Base-by-base conservation (phyloP, 2,888 invertebrate genomes). In the Cyclophora punctaria region DNA sequence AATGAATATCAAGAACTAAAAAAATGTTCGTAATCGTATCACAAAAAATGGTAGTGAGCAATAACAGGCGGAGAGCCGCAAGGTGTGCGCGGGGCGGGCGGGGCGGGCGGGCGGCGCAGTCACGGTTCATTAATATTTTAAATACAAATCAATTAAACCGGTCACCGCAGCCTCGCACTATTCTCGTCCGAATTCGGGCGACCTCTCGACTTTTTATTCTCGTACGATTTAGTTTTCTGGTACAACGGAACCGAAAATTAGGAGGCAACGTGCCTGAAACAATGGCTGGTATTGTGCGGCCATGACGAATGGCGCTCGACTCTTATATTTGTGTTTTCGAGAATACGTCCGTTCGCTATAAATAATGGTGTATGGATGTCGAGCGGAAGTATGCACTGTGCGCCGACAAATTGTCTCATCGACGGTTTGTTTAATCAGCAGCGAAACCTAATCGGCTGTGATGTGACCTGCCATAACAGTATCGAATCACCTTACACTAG, bases 241-340 rank as follows among this genome's bases (percentile, higher is more conserved):
- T 73, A 75, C 71, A 73, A 62, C 70, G 75, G 67, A 73, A 72
- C 71, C 64, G 70, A 67, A 66, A 64, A 74, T 75, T 73, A 75
- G 69, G 73, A 71, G 67, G 68, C 74, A 73, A 66, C 70, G 67
- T 73, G 76, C 65, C 71, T 74, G 72, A 82, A 85, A 85, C 87
- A 86, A 86, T 84, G 70, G 75, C 63, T 52, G 62, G 70, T 67
- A 81, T 80, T 85, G 83, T 82, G 71, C 69, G 65, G 55, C 62
- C 79, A 73, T 84, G 81, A 84, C 85, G 82, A 83, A 85, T 83
- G 79, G 75, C 62, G 62, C 64, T 62, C 72, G 69, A 64, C 75
- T 78, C 71, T 76, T 72, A 80, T 81, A 83, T 84, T 83, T 84
- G 83, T 84, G 77, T 83, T 83, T 85, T 80, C 67, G 83, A 79